These are phyloP conservation scores for Drosophila anomelani DNA, from an alignment of 2,888 invertebrate genomes.

Conservation along the genomic window DNA sequence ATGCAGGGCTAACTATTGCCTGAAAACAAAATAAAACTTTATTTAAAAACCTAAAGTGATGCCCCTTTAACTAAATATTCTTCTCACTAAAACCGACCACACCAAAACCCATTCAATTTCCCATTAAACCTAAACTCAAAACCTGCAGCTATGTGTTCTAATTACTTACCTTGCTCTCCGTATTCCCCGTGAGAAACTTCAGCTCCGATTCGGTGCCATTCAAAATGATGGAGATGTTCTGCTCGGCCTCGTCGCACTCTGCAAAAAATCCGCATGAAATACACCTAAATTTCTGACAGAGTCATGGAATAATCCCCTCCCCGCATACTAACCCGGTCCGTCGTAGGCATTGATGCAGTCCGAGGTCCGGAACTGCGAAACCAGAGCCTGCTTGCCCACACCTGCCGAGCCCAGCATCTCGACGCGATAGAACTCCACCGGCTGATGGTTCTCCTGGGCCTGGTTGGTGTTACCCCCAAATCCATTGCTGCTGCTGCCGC, in stretches of 20 bases:
- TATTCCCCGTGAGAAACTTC: conserved; percentile 89
- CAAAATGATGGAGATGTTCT: conserved; percentile 95
- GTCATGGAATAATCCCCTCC: neutral
- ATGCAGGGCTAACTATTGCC: too few relatives aligned
- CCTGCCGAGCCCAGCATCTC: conserved; percentile 92
- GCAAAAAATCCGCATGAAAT: conserved; percentile 74
- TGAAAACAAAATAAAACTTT: too few relatives aligned
- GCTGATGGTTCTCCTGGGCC: conserved; percentile 79
- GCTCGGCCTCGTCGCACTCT: conserved; percentile 89
- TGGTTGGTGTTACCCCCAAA: conserved; percentile 49
- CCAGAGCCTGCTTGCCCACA: conserved; percentile 93
- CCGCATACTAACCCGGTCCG: conserved; percentile 88
- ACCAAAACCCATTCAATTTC: neutral
- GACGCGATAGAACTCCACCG: conserved; percentile 88
- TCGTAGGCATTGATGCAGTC: conserved; percentile 98
- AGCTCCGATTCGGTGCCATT: conserved; percentile 97
- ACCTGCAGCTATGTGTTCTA: neutral
- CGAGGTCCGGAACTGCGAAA: conserved; percentile 96
- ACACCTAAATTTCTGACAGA: neutral
- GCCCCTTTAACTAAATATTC: too few relatives aligned
- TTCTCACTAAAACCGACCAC: too few relatives aligned
- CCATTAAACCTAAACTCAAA: too few relatives aligned
- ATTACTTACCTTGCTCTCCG: conserved; percentile 83
- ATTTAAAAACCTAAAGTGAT: too few relatives aligned
- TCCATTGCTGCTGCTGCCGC: conserved; percentile 66